Base-by-base conservation (phyloP, 2,113 vertebrate species). In the Heptranchias perlo region DNA sequence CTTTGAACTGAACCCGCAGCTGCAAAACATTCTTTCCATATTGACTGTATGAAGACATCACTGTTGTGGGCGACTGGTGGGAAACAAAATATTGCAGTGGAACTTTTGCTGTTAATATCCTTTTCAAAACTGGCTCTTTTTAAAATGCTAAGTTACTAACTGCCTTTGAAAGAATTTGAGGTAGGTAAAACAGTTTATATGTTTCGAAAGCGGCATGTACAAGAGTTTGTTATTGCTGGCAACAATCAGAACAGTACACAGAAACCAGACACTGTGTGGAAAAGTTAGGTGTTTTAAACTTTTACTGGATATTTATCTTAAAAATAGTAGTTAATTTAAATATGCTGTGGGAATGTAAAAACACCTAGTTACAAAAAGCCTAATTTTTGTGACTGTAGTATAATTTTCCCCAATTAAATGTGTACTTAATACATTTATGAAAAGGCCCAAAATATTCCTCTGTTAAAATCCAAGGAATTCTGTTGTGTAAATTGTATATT, bases 1-100 rank as follows among this genome's bases (percentile, higher is more conserved):
- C 89, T 92, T 92, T 92, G 89, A 92, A 92, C 54, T 92, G 54
- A 92, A 61, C 31, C 89, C 89, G 39, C 54, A 92, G 35, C 52
- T 62, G 54, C 54, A 92, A 61, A 92, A 18, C 54, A 92, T 87
- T 87, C 47, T 87, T 28, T 54, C 84, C 28, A 28, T 54, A 31
- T 54, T 28, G 49, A 54, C 47, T 28, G 47, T 16, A 92, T n/a
- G 89, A 92, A 92, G 54, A 62, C 39, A 39, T 92, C 54, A 92
- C 52, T 6, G 35, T 54, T 89, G 25, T 35, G 86, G 86, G 52
- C 23, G 2, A 14, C 76, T 44, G 44, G 76, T 44, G 76, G 76
- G 76, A 82, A 82, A 44, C 13, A 82, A 82, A 82, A 44, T 82
- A 82, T 82, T 82, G 11, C 76, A 82, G n/a, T 44, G 35, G 16